phyloP scores from a whole-genome alignment of 2,888 invertebrate species.

The Andrena haemorrhoa region DNA sequence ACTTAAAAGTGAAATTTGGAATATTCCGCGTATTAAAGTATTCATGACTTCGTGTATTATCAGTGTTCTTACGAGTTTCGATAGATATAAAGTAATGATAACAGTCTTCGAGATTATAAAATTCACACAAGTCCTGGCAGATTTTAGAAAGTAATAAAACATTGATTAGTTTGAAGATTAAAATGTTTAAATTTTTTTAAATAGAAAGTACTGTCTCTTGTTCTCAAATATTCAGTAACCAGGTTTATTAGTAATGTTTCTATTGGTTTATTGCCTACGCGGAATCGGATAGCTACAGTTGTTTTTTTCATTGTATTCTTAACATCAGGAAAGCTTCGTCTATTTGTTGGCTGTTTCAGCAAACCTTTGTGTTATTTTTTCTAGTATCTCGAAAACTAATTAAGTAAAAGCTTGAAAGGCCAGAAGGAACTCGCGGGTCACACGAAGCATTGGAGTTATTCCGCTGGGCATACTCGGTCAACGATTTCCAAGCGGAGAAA shows the following conservation, averaged over 20 bases:
- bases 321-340: background rate
- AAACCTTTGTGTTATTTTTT: background rate
- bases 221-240: no score
- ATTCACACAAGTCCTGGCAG: no score
- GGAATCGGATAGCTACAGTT: background rate
- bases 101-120: no score
- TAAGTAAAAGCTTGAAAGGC: background rate
- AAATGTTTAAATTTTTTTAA: no score
- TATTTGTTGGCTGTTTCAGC: background rate
- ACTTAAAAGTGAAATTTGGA: no score
- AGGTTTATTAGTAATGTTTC: background rate
- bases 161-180: no score
- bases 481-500: conserved; percentile 26
- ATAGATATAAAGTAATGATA: no score
- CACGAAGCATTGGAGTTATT: background rate
- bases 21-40: no score
- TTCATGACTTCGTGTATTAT: no score
- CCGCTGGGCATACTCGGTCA: background rate
- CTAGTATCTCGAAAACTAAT: background rate
- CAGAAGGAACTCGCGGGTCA: background rate
- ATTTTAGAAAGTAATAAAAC: no score
- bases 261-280: background rate
- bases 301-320: background rate
- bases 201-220: no score
- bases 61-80: no score